Evolutionary conservation across 2,797 vertebrate genomes (phyloP).

Genomic region (Chelonia mydas): DNA sequence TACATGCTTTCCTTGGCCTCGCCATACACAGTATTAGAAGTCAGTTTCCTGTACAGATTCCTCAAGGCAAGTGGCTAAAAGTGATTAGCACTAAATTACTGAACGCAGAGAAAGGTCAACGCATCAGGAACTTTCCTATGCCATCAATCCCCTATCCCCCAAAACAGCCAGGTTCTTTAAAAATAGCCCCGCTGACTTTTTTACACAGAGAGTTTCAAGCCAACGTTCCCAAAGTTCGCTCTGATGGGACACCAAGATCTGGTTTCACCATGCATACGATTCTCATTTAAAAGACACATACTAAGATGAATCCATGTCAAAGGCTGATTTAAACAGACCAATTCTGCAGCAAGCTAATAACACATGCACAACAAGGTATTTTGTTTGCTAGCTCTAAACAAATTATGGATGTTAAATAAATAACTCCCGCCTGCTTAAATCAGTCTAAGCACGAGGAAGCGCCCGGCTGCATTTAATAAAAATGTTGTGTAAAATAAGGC

Average conservation of each 20-base stretch:
- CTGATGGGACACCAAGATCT: conserved; percentile 28
- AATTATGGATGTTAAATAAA: conserved; percentile 71
- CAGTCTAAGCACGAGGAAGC: conserved; percentile 12
- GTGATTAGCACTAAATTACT: neutral
- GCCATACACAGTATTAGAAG: neutral
- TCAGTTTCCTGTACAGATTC: neutral
- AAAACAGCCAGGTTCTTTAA: neutral
- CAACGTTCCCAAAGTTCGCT: neutral
- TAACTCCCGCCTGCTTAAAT: conserved; percentile 20
- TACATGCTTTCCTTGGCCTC: conserved; percentile 43
- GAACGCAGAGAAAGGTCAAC: neutral
- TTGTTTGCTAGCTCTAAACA: conserved; percentile 43
- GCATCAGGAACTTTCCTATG: neutral
- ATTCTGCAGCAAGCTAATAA: conserved; percentile 9
- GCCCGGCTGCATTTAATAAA: conserved; percentile 60
- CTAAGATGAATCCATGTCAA: conserved; percentile 30
- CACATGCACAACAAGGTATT: conserved; percentile 35
- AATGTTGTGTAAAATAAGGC: conserved; percentile 49
- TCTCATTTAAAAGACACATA: conserved; percentile 53
- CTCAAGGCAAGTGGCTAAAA: conserved; percentile 33
- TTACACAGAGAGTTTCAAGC: neutral
- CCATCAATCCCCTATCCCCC: neutral
- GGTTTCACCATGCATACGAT: conserved; percentile 43
- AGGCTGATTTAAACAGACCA: conserved; percentile 17
- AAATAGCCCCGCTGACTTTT: neutral